Evolutionary conservation across 2,797 vertebrate species (phyloP).

Genomic region (Valencia hispanica): DNA sequence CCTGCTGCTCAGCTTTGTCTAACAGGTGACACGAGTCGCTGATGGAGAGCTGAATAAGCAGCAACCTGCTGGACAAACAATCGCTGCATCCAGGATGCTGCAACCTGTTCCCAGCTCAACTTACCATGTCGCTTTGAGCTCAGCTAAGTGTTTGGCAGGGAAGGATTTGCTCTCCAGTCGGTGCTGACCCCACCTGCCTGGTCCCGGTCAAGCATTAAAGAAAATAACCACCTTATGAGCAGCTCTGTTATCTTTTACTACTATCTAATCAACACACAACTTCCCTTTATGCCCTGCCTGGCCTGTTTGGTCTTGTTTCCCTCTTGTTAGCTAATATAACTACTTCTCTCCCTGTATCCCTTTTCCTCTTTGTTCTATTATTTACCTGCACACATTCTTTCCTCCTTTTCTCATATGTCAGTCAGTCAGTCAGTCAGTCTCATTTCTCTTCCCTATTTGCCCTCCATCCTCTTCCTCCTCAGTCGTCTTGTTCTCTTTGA

Average conservation of each 20-base stretch:
- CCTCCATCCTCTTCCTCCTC: constrained; percentile 35
- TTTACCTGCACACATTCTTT: not conserved
- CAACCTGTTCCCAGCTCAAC: not conserved
- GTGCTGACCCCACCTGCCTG: not conserved
- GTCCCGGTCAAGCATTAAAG: constrained; percentile 12
- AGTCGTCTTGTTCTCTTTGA: constrained; percentile 12
- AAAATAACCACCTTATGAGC: constrained; percentile 18
- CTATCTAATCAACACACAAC: not conserved
- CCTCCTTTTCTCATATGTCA: not conserved
- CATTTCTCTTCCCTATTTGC: constrained; percentile 26
- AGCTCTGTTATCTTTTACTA: constrained; percentile 17
- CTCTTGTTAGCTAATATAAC: not conserved
- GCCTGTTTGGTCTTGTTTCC: not conserved
- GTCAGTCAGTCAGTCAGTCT: too few relatives aligned
- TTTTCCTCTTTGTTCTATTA: not conserved
- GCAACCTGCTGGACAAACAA: constrained; percentile 7
- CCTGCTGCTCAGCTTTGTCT: constrained; percentile 15
- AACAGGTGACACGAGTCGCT: constrained; percentile 2
- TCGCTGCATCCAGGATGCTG: not conserved
- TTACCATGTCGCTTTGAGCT: not conserved
- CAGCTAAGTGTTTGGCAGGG: constrained; percentile 15
- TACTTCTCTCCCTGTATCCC: not conserved
- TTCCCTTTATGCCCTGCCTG: not conserved
- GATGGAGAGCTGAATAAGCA: not conserved
- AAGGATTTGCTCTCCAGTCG: constrained; percentile 26